Evolutionary conservation across 2,113 vertebrate species (phyloP).

Genomic region (Cercopithecus mona): DNA sequence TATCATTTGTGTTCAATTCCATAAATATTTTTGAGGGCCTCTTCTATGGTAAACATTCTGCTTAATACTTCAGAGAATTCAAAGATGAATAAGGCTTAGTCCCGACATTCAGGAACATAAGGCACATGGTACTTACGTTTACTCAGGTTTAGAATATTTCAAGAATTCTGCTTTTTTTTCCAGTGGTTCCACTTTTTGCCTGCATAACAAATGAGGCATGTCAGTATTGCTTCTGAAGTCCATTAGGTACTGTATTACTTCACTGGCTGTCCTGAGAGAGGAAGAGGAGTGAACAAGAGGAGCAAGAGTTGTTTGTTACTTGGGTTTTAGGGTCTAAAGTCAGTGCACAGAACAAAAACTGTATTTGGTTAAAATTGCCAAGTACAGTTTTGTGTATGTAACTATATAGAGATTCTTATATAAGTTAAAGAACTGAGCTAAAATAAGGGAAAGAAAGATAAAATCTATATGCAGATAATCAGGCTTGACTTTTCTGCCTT

Average conservation of each 20-base stretch:
- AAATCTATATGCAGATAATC: neutral
- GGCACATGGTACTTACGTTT: neutral
- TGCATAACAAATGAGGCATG: neutral
- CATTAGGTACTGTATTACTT: neutral
- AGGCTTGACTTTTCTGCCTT: neutral
- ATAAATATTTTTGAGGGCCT: constrained; percentile 30
- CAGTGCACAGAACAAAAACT: neutral
- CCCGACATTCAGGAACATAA: neutral
- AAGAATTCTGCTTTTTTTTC: neutral
- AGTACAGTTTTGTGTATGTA: neutral
- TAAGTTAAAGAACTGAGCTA: neutral
- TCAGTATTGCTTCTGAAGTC: neutral
- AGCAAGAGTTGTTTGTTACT: neutral
- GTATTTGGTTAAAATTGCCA: neutral
- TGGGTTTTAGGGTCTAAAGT: neutral
- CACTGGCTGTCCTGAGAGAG: neutral
- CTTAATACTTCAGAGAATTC: neutral
- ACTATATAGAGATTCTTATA: neutral
- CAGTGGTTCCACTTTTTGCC: neutral
- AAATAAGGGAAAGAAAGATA: neutral
- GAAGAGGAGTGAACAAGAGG: neutral
- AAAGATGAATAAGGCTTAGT: neutral
- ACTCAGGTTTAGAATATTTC: constrained; percentile 2
- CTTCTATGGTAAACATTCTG: neutral
- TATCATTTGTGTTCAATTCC: neutral